A percentile compares a stretch with the other conserved stretches of the same genome.
phyloP scores from a whole-genome alignment of 1,140 invertebrate genomes.

The Arion vulgaris region DNA sequence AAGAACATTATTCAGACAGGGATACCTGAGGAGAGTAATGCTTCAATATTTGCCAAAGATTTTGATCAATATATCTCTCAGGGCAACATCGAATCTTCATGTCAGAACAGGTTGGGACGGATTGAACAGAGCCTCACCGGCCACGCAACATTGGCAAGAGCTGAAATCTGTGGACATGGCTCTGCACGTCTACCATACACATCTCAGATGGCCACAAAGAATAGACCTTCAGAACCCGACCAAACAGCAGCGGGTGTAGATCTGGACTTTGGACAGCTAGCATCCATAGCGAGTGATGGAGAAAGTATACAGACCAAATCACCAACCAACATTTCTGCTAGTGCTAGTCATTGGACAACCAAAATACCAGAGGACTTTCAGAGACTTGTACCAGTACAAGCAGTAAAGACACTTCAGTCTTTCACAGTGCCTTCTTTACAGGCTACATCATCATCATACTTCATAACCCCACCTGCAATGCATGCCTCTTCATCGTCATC shows the following conservation, averaged over 20 bases:
- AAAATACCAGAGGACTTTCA: neutral
- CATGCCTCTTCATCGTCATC: constrained; percentile 7
- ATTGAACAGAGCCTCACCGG: neutral
- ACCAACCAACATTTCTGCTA: neutral
- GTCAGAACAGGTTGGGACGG: neutral
- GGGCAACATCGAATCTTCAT: neutral
- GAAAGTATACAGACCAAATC: neutral
- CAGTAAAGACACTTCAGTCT: neutral
- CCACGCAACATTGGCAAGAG: neutral
- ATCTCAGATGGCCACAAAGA: neutral
- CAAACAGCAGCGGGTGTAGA: constrained; percentile 27
- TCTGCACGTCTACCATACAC: neutral
- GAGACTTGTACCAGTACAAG: neutral
- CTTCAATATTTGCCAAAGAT: neutral
- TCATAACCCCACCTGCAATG: neutral
- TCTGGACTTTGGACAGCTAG: constrained; percentile 29
- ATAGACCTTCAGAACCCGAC: constrained; percentile 15
- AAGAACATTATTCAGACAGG: constrained; percentile 12
- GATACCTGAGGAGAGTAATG: neutral
- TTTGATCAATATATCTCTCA: neutral
- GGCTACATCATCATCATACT: neutral
- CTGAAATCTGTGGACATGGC: neutral
- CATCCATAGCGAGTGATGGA: constrained; percentile 20
- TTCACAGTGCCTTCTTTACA: neutral
- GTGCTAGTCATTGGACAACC: neutral